Base-by-base conservation (phyloP, 2,888 invertebrate species). In the Pyrrhosoma nymphula region DNA sequence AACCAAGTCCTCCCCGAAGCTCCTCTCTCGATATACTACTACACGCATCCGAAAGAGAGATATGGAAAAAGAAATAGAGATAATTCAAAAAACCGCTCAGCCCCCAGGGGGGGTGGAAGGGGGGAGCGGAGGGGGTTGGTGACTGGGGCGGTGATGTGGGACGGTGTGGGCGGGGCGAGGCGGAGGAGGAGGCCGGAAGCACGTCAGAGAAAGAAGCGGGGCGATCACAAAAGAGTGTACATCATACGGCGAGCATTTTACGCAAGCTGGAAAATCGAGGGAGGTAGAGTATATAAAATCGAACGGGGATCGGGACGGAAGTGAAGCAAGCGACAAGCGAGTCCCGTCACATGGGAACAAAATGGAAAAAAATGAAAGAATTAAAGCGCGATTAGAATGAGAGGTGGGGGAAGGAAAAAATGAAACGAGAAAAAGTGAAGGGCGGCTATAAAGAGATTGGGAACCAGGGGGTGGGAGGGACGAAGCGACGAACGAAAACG, bases 121-220 rank as follows among this genome's bases (percentile, higher is more conserved):
- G 18, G 12, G 69, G n/a, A n/a, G n/a, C 14, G 69, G 0, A 1
- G 12, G 69, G 3, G 69, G n/a, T 14, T 18, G n/a, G 69, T 8
- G 69, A 16, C 69, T 16, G 69, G n/a, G 69, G n/a, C 14, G 69
- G n/a, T n/a, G n/a, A n/a, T n/a, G 69, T 8, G 69, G n/a, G n/a
- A 18, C 23, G 30, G 35, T 4, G 6, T 10, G n/a, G 30, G 82
- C 35, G 35, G 26, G 69, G 35, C 10, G 75, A 30, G 30, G 30
- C 10, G 75, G 30, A 26, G 69, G 16, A 26, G 26, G 82, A 82
- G 30, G 35, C 82, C 30, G 82, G 82, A 82, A 82, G 82, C 82
- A 82, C 82, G 82, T 82, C 82, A 82, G 26, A 82, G 82, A 82
- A 82, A 82, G 82, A 82, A 10, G 82, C 16, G 82, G 82, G n/a